Conservation (phyloP, 2,888 invertebrate species). For the Mantis religiosa region DNA sequence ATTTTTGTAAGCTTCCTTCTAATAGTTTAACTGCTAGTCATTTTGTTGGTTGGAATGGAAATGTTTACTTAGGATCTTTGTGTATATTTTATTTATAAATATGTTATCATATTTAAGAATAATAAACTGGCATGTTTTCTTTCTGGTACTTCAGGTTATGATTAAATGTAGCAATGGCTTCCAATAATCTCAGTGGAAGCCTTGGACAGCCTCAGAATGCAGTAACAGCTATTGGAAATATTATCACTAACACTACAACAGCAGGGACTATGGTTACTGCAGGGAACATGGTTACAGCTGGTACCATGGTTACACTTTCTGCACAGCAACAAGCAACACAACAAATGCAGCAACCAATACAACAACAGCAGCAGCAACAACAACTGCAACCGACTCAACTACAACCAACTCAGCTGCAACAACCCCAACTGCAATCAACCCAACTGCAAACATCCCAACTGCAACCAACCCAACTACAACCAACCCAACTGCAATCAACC, state of each 20-base stretch:
- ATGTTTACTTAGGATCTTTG: too few species aligned
- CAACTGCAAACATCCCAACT: not conserved
- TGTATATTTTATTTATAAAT: too few species aligned
- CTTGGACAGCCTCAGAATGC: slow-evolving; percentile 22
- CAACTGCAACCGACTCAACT: not conserved
- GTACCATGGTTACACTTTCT: not conserved
- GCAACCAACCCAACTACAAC: not conserved
- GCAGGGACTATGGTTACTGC: not conserved
- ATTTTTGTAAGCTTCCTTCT: too few species aligned
- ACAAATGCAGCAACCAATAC: not conserved
- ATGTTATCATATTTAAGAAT: too few species aligned
- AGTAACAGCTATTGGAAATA: slow-evolving; percentile 3
- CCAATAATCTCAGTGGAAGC: slow-evolving; percentile 17
- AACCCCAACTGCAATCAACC: not conserved
- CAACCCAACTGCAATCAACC: not conserved
- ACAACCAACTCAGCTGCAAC: not conserved
- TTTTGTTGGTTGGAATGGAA: too few species aligned
- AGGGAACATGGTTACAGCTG: not conserved
- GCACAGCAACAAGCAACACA: not conserved
- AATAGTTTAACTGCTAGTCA: too few species aligned
- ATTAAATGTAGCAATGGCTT: slow-evolving; percentile 11
- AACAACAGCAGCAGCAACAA: not conserved
- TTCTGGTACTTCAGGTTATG: not conserved
- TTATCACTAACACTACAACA: not conserved
- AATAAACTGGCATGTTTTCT: not conserved